Percentiles rank a stretch among this genome's conserved stretches.
Evolutionary conservation across 2,113 vertebrate species (phyloP).

Genomic region (Melospiza georgiana): DNA sequence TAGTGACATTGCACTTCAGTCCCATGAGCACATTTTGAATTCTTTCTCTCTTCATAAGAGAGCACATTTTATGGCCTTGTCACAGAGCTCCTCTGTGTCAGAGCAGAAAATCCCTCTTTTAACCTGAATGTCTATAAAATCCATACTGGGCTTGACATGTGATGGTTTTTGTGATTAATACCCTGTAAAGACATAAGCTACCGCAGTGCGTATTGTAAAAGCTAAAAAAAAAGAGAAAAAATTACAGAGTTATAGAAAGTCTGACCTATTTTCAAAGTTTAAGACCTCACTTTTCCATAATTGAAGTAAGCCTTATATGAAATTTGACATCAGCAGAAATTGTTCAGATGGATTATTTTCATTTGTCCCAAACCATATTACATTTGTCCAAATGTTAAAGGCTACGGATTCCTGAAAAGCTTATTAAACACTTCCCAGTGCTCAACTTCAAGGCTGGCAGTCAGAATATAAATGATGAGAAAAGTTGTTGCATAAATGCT

Average conservation of each 20-base stretch:
- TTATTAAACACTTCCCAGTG: background rate
- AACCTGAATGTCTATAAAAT: background rate
- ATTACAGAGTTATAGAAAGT: background rate
- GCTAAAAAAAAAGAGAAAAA: background rate
- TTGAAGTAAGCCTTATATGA: background rate
- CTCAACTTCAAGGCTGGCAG: background rate
- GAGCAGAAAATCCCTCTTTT: conserved; percentile 38
- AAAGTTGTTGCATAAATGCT: background rate
- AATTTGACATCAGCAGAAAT: conserved; percentile 12
- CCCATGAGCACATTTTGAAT: background rate
- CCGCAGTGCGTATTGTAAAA: background rate
- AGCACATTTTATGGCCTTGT: background rate
- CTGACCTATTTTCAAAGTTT: background rate
- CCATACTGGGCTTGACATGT: background rate
- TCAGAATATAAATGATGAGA: background rate
- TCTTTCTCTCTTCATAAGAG: background rate
- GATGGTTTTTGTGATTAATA: conserved; percentile 24
- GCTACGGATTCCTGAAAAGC: background rate
- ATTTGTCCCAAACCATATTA: background rate
- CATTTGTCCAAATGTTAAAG: background rate
- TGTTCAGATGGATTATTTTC: conserved; percentile 27
- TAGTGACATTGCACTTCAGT: background rate
- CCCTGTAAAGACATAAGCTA: background rate
- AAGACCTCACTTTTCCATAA: background rate
- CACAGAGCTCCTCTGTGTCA: background rate